Evolutionary conservation across 2,888 invertebrate species (phyloP), one percentile per base, ranked within the genome.

Genomic region (Helobdella robusta): DNA sequence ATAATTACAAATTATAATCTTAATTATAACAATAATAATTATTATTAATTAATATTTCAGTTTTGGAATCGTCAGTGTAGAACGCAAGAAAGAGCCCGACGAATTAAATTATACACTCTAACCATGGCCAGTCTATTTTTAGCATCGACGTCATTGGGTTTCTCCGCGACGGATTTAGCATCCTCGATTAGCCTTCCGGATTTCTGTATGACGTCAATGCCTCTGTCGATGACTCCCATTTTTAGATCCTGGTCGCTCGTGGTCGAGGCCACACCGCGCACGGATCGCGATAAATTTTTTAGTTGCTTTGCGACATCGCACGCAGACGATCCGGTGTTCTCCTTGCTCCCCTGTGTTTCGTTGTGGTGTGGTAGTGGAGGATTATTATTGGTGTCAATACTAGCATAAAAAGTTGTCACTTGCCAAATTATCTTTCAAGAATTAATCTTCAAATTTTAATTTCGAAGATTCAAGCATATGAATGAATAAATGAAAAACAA

Each of bases 181-280:
- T 91, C 90, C 75, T 87, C 87, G 67, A 92, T 86, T 18, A 91
- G 84, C 0, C 83, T 83, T 36, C 87, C 84, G 0, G 91, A 89
- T 63, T 87, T 86, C 65, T 85, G 83, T 70, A 92, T 84, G 18
- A 91, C 89, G 68, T 89, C 87, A 40, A 87, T 87, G 0, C 89
- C 89, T 15, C 79, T 79, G 54, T 80, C 80, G 23, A 83, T 78
- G 48, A 83, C 78, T 30, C 78, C 76, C 59, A 73, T 76, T 72
- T 83, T 82, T 18, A 83, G 80, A 8, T 84, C 83, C 18, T 81
- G 64, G 69, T 78, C 75, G 67, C 77, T 74, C 2, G 73, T 72
- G 11, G 75, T 75, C 18, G 78, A 76, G 0, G 77, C 78, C 0
- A 78, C 87, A 8, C 88, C 90, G 35, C 92, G 83, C 1, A 89